Evolutionary conservation across 1,140 invertebrate genomes (phyloP), one percentile per base, ranked within the genome.

Genomic region (Pteromalus puparum): DNA sequence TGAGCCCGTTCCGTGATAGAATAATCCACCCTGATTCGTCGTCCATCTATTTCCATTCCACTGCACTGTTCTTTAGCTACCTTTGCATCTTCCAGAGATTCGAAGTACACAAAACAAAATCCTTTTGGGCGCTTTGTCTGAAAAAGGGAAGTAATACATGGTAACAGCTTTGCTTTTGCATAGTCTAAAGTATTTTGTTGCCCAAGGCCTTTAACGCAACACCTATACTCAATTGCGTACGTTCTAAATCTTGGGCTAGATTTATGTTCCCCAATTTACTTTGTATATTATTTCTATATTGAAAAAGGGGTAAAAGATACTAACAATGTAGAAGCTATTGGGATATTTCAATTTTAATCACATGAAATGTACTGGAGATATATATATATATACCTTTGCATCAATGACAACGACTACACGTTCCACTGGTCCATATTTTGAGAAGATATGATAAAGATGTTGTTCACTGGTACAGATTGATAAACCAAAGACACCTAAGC

Each of bases 31-130:
- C 99, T 94, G 87, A 99, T 99, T 89, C 96, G 95, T 68, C 98
- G 94, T 0, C 97, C 98, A 93, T 99, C 98, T 68, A 99, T 97
- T 92, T 98, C 98, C 94, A 98, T 97, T 72, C 98, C 98, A 85
- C 96, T 96, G 88, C 98, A 98, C 88, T 97, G 95, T 86, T 99
- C 98, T 94, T 99, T 99, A 0, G 99, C 99, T 83, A 96, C 96
- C 90, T 97, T 97, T 0, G 99, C 98, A 94, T 99, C 98, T 76
- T 98, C 97, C 13, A 96, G 92, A 73, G 95, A 96, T 91, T 97
- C 96, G 93, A 97, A 99, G 93, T 99, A 99, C 38, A 99, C 97
- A 94, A 99, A 99, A 86, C 97, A 97, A 93, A 99, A 99, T 46
- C 99, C 99, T 89, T 98, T 94, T 1, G 98, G 99, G 86, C 98